Conservation (phyloP, 2,113 vertebrate species). For the Chamaetylas fuelleborni region DNA sequence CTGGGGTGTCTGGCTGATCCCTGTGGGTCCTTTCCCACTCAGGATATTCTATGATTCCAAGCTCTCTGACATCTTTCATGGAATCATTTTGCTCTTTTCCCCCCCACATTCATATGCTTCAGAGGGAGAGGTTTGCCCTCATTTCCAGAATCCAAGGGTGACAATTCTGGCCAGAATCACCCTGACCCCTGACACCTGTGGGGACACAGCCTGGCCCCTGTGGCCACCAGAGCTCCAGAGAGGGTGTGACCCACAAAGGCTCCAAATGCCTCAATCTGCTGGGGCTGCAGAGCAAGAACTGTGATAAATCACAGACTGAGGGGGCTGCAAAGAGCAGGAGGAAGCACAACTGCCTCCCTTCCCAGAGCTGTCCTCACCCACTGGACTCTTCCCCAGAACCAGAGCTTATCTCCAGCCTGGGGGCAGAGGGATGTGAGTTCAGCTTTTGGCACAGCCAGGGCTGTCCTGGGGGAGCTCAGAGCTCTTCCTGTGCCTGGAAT, state of each 20-base stretch:
- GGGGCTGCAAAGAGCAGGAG: background rate
- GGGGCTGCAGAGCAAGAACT: background rate
- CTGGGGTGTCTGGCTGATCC: background rate
- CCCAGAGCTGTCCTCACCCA: slow-evolving; percentile 17
- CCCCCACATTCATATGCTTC: rapidly evolving
- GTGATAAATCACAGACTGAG: background rate
- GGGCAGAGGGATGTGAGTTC: slow-evolving; percentile 32
- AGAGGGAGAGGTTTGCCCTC: rapidly evolving
- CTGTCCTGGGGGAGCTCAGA: background rate
- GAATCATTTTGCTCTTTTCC: background rate
- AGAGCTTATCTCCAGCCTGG: slow-evolving; percentile 13
- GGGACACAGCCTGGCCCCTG: background rate
- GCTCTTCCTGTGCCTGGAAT: background rate
- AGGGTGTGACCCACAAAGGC: background rate
- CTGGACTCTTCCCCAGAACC: background rate
- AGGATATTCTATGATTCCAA: background rate
- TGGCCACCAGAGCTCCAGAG: background rate
- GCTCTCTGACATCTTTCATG: background rate
- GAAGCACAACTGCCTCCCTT: background rate
- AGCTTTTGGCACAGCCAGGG: slow-evolving; percentile 12
- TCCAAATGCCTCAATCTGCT: background rate
- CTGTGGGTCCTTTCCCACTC: background rate
- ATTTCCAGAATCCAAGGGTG: background rate
- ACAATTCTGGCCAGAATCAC: background rate
- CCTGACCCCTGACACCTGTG: rapidly evolving